Percentiles rank a stretch among this genome's conserved stretches.
Evolutionary conservation across 2,797 vertebrate species (phyloP).

Genomic region (Urocyon cinereoargenteus): DNA sequence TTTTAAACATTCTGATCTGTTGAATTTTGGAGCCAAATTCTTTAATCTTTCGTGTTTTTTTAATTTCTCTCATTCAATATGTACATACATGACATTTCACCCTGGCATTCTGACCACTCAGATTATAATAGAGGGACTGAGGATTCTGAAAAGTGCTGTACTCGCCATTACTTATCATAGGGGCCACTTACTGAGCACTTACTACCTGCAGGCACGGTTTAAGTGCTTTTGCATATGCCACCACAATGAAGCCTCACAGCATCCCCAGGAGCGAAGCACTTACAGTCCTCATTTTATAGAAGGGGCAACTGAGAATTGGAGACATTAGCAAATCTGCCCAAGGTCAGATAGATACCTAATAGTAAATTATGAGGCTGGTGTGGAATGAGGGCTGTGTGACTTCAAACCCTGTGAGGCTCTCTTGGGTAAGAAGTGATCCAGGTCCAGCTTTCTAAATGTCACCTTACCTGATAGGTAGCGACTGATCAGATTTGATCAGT

Average conservation of each 20-base stretch:
- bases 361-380: not conserved
- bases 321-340: not conserved
- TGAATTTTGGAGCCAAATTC: not conserved
- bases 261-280: not conserved
- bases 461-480: not conserved
- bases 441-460: not conserved
- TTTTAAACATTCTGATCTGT: conserved; percentile 12
- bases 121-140: not conserved
- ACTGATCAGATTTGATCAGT: not conserved
- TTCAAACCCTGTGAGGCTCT: not conserved
- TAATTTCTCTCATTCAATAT: not conserved
- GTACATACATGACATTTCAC: not conserved
- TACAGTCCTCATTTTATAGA: not conserved
- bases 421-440: not conserved
- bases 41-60: not conserved
- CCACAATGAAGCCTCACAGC: not conserved
- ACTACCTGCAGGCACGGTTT: not conserved
- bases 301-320: not conserved
- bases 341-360: not conserved
- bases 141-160: not conserved
- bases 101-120: not conserved
- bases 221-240: not conserved
- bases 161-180: not conserved
- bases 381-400: not conserved
- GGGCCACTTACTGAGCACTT: not conserved